A percentile compares a stretch with the other conserved stretches of the same genome.
These are phyloP conservation scores for Sakesphorus luctuosus DNA, from an alignment of 2,113 vertebrate genomes.

Conservation along the genomic window DNA sequence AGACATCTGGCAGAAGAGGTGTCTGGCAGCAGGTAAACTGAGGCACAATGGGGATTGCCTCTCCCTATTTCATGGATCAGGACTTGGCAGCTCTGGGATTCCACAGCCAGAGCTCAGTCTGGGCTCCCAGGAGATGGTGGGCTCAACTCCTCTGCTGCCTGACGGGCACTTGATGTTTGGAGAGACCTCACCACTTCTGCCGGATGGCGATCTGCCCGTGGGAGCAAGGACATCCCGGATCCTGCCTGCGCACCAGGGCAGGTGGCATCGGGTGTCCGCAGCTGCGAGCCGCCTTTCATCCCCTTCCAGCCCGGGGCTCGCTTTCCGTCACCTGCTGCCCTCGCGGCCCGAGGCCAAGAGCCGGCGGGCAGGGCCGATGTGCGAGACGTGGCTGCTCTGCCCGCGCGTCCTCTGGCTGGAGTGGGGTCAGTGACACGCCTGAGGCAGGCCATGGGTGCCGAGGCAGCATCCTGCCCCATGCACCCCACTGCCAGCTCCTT, in stretches of 20 bases:
- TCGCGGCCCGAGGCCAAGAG: constrained; percentile 18
- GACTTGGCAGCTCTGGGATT: not conserved
- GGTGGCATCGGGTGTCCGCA: constrained; percentile 46
- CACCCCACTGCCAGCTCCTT: not conserved
- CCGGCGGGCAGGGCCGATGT: not conserved
- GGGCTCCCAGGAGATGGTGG: not conserved
- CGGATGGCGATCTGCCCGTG: not conserved
- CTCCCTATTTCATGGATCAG: fast-evolving
- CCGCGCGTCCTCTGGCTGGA: not conserved
- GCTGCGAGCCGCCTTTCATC: constrained; percentile 60
- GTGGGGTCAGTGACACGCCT: not conserved
- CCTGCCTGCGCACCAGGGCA: not conserved
- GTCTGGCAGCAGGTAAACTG: not conserved
- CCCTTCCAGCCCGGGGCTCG: constrained; percentile 18
- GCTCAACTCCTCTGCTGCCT: not conserved
- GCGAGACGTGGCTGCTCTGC: not conserved
- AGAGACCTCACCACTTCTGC: not conserved
- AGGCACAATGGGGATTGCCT: not conserved
- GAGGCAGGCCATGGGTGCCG: fast-evolving
- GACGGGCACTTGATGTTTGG: fast-evolving
- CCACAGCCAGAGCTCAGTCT: not conserved
- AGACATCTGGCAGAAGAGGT: not conserved
- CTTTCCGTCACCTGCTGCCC: constrained; percentile 64
- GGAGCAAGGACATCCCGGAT: constrained; percentile 26
- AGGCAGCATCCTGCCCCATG: not conserved